phyloP scores from a whole-genome alignment of 2,888 invertebrate genomes.

The Frankliniella fusca region DNA sequence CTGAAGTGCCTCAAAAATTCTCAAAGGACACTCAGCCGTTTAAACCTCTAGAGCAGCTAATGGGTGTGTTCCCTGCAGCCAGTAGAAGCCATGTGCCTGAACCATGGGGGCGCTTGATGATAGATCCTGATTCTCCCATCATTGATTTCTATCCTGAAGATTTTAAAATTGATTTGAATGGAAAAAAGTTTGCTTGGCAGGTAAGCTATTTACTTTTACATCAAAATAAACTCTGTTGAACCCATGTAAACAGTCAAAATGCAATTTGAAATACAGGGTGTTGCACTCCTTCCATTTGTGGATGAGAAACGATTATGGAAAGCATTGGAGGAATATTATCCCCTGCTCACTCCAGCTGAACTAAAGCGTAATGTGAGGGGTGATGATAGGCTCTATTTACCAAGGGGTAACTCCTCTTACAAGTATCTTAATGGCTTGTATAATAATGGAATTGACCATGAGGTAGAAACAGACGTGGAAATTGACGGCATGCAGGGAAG shows the following conservation, averaged over 20 bases:
- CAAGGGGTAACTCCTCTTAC: conserved; percentile 65
- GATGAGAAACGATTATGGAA: conserved; percentile 85
- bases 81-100: conserved; percentile 89
- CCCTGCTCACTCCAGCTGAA: conserved; percentile 63
- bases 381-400: conserved; percentile 84
- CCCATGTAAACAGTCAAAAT: not conserved
- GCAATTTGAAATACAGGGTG: conserved; percentile 56
- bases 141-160: conserved; percentile 99
- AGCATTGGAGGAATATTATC: conserved; percentile 77
- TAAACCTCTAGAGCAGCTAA: conserved; percentile 94
- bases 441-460: conserved; percentile 51
- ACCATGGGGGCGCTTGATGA: conserved; percentile 93
- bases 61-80: conserved; percentile 99
- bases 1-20: conserved; percentile 80
- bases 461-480: conserved; percentile 58
- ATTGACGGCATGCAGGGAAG: conserved; percentile 82
- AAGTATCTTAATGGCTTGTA: conserved; percentile 67
- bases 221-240: not conserved
- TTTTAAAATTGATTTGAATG: conserved; percentile 96
- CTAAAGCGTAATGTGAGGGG: conserved; percentile 77
- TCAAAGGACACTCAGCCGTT: conserved; percentile 87
- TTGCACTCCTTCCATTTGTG: conserved; percentile 95
- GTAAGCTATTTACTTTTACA: not conserved
- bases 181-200: conserved; percentile 99
- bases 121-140: conserved; percentile 82